Percentiles rank a stretch among this genome's conserved stretches.
phyloP scores from a whole-genome alignment of 2,888 invertebrate genomes.

The Ectropis crepuscularia region DNA sequence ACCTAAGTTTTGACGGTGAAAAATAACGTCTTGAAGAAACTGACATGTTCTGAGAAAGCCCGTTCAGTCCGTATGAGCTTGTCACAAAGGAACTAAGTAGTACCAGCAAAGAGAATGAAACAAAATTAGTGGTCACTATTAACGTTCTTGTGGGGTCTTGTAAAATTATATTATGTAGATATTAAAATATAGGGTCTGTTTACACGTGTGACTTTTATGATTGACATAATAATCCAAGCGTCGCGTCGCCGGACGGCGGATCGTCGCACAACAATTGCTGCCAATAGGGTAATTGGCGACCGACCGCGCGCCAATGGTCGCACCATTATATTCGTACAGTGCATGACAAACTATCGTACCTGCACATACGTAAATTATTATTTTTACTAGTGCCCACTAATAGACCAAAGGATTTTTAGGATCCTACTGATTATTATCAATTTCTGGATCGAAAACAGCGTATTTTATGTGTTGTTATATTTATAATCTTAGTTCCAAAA shows the following conservation, averaged over 20 bases:
- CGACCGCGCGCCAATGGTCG: conserved; percentile 81
- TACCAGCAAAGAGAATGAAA: too few relatives aligned
- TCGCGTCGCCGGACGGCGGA: conserved; percentile 57
- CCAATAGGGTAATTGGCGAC: conserved; percentile 81
- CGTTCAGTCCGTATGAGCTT: too few relatives aligned
- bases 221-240: conserved; percentile 14
- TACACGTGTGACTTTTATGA: conserved; percentile 20
- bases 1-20: too few relatives aligned
- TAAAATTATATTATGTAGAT: not conserved
- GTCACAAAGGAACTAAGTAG: too few relatives aligned
- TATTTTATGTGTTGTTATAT: too few relatives aligned
- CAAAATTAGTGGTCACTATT: not conserved
- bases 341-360: conserved; percentile 34
- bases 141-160: not conserved
- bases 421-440: too few relatives aligned
- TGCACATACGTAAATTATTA: not conserved
- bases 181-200: not conserved
- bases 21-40: too few relatives aligned
- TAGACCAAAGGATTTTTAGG: too few relatives aligned
- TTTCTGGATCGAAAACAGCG: too few relatives aligned
- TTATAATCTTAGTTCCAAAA: too few relatives aligned
- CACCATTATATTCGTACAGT: conserved; percentile 73
- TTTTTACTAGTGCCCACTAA: not conserved
- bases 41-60: too few relatives aligned
- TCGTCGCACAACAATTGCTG: conserved; percentile 83